Conservation (phyloP, 2,113 vertebrate genomes). For the Aspidoscelis tigris region DNA sequence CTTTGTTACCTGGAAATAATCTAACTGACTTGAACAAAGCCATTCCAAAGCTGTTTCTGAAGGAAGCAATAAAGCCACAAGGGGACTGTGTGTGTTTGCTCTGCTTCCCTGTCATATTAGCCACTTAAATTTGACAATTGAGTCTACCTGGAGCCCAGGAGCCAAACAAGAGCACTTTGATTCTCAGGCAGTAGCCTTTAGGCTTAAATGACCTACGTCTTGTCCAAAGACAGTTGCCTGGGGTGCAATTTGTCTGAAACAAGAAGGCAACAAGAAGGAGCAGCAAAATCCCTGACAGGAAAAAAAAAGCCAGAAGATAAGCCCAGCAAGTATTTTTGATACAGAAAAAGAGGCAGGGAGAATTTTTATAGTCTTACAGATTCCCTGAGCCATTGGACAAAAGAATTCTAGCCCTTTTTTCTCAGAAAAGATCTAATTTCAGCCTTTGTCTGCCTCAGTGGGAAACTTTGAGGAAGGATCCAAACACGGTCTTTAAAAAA, state of each 20-base stretch:
- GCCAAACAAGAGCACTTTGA: background rate
- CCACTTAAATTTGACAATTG: background rate
- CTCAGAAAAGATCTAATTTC: slow-evolving; percentile 13
- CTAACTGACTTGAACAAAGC: background rate
- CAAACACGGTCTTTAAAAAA: slow-evolving; percentile 9
- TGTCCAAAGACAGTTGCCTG: slow-evolving; percentile 1
- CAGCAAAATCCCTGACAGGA: no score
- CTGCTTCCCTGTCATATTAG: background rate
- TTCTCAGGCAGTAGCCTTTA: background rate
- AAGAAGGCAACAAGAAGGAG: background rate
- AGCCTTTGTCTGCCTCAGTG: slow-evolving; percentile 9
- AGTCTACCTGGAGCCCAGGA: background rate
- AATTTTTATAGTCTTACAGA: slow-evolving; percentile 6
- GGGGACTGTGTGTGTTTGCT: background rate
- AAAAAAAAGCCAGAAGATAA: fast-evolving
- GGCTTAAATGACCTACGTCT: slow-evolving; percentile 11
- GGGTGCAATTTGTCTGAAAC: background rate
- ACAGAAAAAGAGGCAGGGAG: background rate
- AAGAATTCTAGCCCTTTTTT: background rate
- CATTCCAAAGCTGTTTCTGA: background rate
- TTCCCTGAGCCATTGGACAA: background rate
- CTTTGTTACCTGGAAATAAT: background rate
- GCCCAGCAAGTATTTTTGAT: slow-evolving; percentile 17
- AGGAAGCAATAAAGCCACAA: background rate
- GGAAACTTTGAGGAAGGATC: slow-evolving; percentile 23